Percentiles rank a stretch among this genome's conserved stretches.
phyloP scores from a whole-genome alignment of 1,140 invertebrate genomes.

The Heliothis virescens region DNA sequence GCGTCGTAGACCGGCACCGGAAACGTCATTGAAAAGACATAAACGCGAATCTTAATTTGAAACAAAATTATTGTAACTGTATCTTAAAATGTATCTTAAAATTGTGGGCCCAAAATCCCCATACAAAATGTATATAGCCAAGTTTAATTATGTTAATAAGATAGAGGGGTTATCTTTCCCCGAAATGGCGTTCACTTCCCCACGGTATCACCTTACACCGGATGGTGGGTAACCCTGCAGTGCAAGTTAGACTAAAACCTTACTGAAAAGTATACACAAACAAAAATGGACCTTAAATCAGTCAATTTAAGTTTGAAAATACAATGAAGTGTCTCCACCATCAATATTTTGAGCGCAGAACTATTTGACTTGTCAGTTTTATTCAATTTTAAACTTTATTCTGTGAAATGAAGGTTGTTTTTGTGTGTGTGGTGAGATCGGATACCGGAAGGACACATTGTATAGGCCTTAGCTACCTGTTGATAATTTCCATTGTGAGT shows the following conservation, averaged over 20 bases:
- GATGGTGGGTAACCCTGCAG: constrained; percentile 77
- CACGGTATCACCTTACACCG: constrained; percentile 83
- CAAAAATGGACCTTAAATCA: constrained; percentile 53
- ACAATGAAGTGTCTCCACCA: not conserved
- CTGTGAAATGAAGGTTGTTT: constrained; percentile 36
- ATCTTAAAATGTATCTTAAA: constrained; percentile 39
- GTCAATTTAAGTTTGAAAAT: constrained; percentile 49
- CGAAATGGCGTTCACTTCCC: constrained; percentile 75
- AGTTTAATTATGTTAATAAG: constrained; percentile 60
- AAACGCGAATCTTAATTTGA: constrained; percentile 54
- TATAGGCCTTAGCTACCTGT: constrained; percentile 81
- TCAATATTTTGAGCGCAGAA: constrained; percentile 46
- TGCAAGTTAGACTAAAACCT: constrained; percentile 63
- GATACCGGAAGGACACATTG: constrained; percentile 82
- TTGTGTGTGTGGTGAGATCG: constrained; percentile 43
- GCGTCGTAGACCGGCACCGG: constrained; percentile 4
- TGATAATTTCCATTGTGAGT: constrained; percentile 81
- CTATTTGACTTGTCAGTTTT: constrained; percentile 17
- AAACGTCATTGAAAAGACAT: constrained; percentile 63
- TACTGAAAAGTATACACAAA: constrained; percentile 22
- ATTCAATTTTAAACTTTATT: not conserved
- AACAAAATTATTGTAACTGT: constrained; percentile 27
- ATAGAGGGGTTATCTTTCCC: constrained; percentile 65
- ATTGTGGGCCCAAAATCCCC: not conserved
- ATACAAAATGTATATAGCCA: constrained; percentile 1